Base-by-base conservation (phyloP, 2,888 invertebrate genomes). In the Conchocele bisecta region DNA sequence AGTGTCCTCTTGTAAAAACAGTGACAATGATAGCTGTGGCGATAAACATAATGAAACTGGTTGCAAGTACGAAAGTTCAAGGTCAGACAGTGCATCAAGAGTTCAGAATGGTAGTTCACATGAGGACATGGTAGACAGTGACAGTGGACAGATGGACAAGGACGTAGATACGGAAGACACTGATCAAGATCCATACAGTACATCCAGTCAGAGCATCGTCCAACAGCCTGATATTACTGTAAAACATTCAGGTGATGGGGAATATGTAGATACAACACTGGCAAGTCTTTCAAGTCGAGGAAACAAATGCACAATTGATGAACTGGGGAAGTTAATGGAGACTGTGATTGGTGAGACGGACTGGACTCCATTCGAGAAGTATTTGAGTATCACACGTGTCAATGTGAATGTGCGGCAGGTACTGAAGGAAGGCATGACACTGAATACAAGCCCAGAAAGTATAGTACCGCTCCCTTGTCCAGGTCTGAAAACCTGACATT, bases 361-460 rank as follows among this genome's bases (percentile, higher is more conserved):
- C 35, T 86, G 85, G 83, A 53, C 44, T 9, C 81, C 85, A 15
- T 83, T 91, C 60, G 67, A 83, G 22, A 89, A 92, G 53, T 97
- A 95, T 91, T 91, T 96, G 44, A 90, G 92, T 56, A 92, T 93
- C 82, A 95, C 95, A 33, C 94, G 99, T 88, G 96, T 99, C 61
- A 99, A 99, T 92, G 93, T 99, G 79, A 99, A 98, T 93, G 95
- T 98, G 7, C 92, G 98, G 88, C 98, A 98, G 92, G 98, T 98
- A 35, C 92, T 96, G 85, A 74, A 71, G 29, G 44, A 53, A 20
- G 77, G 77, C 15, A 53, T 61, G 11, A 41, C 63, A 15, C 54
- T 77, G 9, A 46, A 56, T 5, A 29, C 39, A 29, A 59, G 69
- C 20, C 72, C 72, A 35, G 60, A 60, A 42, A 46, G 24, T 13